Percentiles rank a stretch among this genome's conserved stretches.
phyloP scores from a whole-genome alignment of 2,888 invertebrate genomes.

The Phalera bucephala region DNA sequence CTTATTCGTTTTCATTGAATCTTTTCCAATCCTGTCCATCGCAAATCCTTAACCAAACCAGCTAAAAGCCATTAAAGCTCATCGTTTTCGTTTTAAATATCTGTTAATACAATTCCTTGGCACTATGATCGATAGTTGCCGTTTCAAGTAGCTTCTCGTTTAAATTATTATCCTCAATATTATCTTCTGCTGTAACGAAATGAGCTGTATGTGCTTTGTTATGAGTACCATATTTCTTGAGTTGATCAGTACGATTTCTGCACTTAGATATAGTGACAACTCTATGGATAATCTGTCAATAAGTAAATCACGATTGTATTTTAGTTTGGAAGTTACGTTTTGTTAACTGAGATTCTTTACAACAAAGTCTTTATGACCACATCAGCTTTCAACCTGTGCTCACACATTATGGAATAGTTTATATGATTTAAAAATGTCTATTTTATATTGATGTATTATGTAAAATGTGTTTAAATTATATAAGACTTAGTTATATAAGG shows the following conservation, averaged over 20 bases:
- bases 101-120: constrained; percentile 48
- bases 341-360: background rate
- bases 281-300: constrained; percentile 59
- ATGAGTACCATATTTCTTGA: constrained; percentile 21
- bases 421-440: too few species aligned
- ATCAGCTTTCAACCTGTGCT: too few species aligned
- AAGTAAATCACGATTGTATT: constrained; percentile 36
- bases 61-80: constrained; percentile 37
- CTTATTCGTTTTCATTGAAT: too few species aligned
- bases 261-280: constrained; percentile 46
- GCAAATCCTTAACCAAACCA: constrained; percentile 13
- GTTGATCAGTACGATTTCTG: constrained; percentile 24
- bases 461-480: too few species aligned
- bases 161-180: constrained; percentile 46
- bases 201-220: background rate
- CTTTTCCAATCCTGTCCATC: constrained; percentile 13
- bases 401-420: too few species aligned
- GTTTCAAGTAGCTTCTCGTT: constrained; percentile 47
- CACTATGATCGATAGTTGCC: constrained; percentile 59
- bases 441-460: too few species aligned
- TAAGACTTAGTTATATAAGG: too few species aligned
- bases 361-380: too few species aligned
- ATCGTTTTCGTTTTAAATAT: constrained; percentile 56
- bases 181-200: background rate
- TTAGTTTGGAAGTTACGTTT: constrained; percentile 10